Percentiles rank a stretch among this genome's conserved stretches.
phyloP scores from a whole-genome alignment of 2,113 vertebrate genomes.

The Sylvilagus bachmani region DNA sequence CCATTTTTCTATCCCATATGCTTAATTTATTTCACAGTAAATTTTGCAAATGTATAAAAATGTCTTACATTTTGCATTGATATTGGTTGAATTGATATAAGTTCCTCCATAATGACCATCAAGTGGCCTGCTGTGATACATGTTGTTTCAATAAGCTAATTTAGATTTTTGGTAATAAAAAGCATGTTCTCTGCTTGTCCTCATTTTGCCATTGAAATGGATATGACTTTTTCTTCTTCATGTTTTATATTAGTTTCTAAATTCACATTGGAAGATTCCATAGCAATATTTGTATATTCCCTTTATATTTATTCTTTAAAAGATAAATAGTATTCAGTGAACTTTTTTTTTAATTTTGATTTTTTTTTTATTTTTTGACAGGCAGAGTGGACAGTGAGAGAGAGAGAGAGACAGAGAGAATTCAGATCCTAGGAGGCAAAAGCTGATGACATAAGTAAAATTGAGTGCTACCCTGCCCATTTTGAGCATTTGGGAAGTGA shows the following conservation, averaged over 20 bases:
- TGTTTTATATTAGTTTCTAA: constrained; percentile 3
- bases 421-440: too few species aligned
- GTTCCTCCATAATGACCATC: not conserved
- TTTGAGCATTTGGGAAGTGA: too few species aligned
- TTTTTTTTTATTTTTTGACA: too few species aligned
- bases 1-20: not conserved
- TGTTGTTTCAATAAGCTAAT: not conserved
- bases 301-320: constrained; percentile 1
- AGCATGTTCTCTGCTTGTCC: not conserved
- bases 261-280: not conserved
- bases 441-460: too few species aligned
- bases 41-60: not conserved
- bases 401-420: too few species aligned
- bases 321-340: not conserved
- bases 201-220: not conserved
- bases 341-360: too few species aligned
- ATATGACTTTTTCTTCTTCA: not conserved
- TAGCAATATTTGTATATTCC: not conserved
- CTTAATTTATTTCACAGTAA: not conserved
- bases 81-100: not conserved
- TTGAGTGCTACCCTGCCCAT: too few species aligned
- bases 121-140: not conserved
- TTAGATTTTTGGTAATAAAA: constrained; percentile 49
- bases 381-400: too few species aligned
- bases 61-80: not conserved